Evolutionary conservation across 2,797 vertebrate species (phyloP).

Genomic region (Chiloscyllium punctatum): DNA sequence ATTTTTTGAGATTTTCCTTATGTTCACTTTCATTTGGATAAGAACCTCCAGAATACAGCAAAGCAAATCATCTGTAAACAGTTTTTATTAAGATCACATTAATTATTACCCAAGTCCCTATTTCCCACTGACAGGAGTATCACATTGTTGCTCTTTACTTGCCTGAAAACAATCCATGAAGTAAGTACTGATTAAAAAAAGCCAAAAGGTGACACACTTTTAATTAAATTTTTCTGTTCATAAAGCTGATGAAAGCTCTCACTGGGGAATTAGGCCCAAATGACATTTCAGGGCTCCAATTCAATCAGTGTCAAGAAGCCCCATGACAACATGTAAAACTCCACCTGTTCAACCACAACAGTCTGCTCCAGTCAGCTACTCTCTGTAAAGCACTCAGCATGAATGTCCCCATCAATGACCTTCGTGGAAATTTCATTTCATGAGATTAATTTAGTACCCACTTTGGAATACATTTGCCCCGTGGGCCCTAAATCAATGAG

Average conservation of each 20-base stretch:
- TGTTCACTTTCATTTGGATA: background rate
- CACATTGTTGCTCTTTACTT: background rate
- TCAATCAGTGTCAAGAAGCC: background rate
- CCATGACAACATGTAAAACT: background rate
- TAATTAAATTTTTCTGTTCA: background rate
- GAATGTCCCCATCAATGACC: background rate
- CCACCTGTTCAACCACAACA: background rate
- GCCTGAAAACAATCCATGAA: no score
- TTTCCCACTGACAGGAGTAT: background rate
- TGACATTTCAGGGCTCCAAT: background rate
- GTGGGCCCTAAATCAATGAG: no score
- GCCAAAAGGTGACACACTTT: background rate
- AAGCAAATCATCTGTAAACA: background rate
- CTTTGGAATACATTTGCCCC: background rate
- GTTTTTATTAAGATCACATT: no score
- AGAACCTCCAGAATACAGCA: background rate
- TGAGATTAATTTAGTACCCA: background rate
- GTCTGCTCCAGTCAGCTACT: background rate
- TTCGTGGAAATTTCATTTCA: background rate
- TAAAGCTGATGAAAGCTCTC: background rate
- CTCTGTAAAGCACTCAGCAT: background rate
- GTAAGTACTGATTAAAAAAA: background rate
- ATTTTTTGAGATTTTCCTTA: background rate
- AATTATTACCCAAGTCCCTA: background rate
- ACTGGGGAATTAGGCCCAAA: background rate